Percentiles rank a stretch among this genome's conserved stretches.
Evolutionary conservation across 2,113 vertebrate species (phyloP).

Genomic region (Saccopteryx bilineata): DNA sequence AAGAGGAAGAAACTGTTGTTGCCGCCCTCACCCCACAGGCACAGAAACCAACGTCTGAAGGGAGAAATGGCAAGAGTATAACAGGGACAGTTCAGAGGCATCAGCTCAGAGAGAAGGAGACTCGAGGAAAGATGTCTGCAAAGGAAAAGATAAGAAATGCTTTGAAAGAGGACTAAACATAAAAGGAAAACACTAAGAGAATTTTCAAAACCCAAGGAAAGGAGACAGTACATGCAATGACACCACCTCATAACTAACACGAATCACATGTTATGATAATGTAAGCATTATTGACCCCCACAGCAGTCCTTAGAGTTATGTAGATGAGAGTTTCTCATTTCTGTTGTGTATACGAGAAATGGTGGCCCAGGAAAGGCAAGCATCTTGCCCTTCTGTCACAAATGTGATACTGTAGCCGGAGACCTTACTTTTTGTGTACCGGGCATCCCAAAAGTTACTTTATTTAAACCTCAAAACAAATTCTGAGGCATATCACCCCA

Average conservation of each 20-base stretch:
- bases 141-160: neutral
- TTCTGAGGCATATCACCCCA: neutral
- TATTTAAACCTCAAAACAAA: neutral
- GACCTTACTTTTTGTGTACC: neutral
- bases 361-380: neutral
- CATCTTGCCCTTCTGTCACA: neutral
- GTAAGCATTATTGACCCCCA: neutral
- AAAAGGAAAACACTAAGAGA: conserved; percentile 43
- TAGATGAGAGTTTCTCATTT: neutral
- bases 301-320: neutral
- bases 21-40: neutral
- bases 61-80: neutral
- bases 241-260: neutral
- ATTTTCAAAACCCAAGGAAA: neutral
- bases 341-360: neutral
- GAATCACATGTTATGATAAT: conserved; percentile 5
- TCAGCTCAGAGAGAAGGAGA: neutral
- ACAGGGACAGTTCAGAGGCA: neutral
- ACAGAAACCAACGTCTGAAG: neutral
- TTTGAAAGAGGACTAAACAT: conserved; percentile 4
- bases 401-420: neutral
- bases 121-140: neutral
- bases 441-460: neutral
- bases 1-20: neutral
- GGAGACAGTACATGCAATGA: neutral